Percentiles rank a stretch among this genome's conserved stretches.
Conservation (phyloP, 2,888 invertebrate genomes). For the Macaria notata region DNA sequence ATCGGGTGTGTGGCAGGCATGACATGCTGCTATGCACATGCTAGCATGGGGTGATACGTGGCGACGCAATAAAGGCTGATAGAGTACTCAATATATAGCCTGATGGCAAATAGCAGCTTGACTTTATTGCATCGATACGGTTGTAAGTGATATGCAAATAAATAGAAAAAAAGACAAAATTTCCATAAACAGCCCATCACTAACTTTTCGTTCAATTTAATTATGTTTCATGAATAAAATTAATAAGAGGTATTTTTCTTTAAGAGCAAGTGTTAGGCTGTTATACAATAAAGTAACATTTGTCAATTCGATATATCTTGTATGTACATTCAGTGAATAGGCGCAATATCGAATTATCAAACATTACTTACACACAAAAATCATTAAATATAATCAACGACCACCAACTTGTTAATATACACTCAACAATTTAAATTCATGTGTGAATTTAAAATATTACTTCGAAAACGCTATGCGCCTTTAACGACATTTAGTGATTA, state of each 20-base stretch:
- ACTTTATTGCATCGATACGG: constrained; percentile 24
- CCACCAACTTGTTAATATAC: constrained; percentile 35
- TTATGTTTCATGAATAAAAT: background rate
- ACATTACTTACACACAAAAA: constrained; percentile 26
- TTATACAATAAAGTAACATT: constrained; percentile 20
- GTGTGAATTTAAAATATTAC: no score
- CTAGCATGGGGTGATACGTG: constrained; percentile 33
- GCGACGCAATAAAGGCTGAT: constrained; percentile 38
- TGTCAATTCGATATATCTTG: constrained; percentile 4
- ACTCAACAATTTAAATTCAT: no score
- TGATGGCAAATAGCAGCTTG: constrained; percentile 15
- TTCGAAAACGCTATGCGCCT: no score
- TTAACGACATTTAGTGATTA: no score
- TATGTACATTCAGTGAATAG: background rate
- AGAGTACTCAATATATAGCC: constrained; percentile 1
- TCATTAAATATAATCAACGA: constrained; percentile 30
- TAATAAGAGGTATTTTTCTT: background rate
- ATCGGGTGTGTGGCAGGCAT: constrained; percentile 60
- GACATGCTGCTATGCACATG: constrained; percentile 55
- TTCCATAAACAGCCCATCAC: constrained; percentile 18
- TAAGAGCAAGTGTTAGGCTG: constrained; percentile 16
- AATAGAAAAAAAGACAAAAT: constrained; percentile 23
- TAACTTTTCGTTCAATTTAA: constrained; percentile 9
- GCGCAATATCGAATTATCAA: constrained; percentile 33
- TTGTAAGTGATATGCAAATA: constrained; percentile 30